Percentiles rank a stretch among this genome's conserved stretches.
phyloP scores from a whole-genome alignment of 1,140 invertebrate species.

The Rhyzopertha dominica region DNA sequence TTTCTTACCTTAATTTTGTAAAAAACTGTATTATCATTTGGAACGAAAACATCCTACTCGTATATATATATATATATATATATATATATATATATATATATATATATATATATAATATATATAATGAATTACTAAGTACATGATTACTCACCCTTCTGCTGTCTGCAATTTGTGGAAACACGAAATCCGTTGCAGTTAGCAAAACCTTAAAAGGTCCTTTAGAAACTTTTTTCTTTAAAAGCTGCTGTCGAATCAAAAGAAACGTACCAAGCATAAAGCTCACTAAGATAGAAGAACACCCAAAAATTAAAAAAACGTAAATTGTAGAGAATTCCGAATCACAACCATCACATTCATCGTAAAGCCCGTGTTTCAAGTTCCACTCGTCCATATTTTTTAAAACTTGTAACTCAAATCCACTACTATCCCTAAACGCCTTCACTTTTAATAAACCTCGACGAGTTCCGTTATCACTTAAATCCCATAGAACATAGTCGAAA shows the following conservation, averaged over 20 bases:
- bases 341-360: conserved; percentile 41
- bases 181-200: conserved; percentile 66
- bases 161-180: conserved; percentile 64
- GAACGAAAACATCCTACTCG: neutral
- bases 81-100: conserved; percentile 6
- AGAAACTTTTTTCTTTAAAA: conserved; percentile 61
- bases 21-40: too few species aligned
- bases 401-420: too few species aligned
- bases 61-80: conserved; percentile 8
- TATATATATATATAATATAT: neutral
- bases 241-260: conserved; percentile 49
- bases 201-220: conserved; percentile 74
- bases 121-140: neutral
- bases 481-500: too few species aligned
- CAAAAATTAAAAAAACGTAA: conserved; percentile 31
- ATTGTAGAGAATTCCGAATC: conserved; percentile 28
- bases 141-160: conserved; percentile 54
- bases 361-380: conserved; percentile 36
- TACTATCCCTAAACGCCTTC: too few species aligned
- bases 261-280: conserved; percentile 31
- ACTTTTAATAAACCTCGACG: too few species aligned
- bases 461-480: too few species aligned
- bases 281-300: conserved; percentile 36
- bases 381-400: conserved; percentile 33
- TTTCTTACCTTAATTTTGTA: too few species aligned